A percentile compares a stretch with the other conserved stretches of the same genome.
Conservation (phyloP, 2,797 vertebrate genomes). For the Pipistrellus pipistrellus region DNA sequence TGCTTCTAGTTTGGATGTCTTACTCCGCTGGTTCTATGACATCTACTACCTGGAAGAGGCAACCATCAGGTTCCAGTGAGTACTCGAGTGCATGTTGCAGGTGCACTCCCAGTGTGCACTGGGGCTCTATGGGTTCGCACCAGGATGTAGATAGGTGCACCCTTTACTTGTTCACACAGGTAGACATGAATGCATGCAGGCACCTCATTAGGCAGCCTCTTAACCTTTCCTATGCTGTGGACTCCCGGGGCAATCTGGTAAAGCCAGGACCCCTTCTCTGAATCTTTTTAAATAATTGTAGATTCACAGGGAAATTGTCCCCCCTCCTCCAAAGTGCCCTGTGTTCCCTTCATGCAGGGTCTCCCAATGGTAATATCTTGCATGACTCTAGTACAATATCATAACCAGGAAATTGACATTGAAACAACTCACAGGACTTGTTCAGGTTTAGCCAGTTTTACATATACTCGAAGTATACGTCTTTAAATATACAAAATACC, state of each 20-base stretch:
- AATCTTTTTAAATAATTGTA: neutral
- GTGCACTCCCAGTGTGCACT: rapidly evolving
- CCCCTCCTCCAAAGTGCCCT: neutral
- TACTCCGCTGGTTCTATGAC: constrained; percentile 99
- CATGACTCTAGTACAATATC: neutral
- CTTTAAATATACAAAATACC: neutral
- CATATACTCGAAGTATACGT: neutral
- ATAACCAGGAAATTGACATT: neutral
- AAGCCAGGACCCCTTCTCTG: neutral
- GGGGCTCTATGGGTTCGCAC: neutral
- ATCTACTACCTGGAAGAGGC: constrained; percentile 94
- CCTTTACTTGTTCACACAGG: neutral
- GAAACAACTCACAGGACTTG: neutral
- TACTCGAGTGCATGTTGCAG: constrained; percentile 54
- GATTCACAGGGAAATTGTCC: neutral
- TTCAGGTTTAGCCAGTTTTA: neutral
- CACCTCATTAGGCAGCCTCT: neutral
- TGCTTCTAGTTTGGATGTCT: constrained; percentile 93
- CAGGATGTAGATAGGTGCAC: neutral
- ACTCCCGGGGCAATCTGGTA: neutral
- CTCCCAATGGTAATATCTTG: neutral
- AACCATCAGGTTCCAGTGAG: constrained; percentile 97
- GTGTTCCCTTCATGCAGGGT: neutral
- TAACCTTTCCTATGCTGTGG: neutral
- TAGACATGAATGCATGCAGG: no score